Base-by-base conservation (phyloP, 2,113 vertebrate species). In the Caracal caracal region DNA sequence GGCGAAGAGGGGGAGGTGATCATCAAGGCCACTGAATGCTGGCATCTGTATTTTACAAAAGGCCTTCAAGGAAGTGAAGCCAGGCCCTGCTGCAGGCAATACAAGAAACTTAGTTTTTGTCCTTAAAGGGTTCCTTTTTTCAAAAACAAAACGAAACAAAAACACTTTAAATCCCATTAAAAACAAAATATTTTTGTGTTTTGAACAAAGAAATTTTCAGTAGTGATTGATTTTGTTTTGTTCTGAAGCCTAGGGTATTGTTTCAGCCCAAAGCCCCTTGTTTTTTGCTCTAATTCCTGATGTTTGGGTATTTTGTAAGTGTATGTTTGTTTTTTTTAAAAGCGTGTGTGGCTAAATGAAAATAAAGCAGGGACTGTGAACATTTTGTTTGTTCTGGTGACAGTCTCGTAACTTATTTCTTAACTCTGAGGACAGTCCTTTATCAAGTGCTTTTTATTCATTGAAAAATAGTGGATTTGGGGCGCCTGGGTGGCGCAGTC, bases 301-400 rank as follows among this genome's bases (percentile, higher is more conserved):
- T 92, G 33, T 92, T 86, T 95, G 71, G 76, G 65, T 75, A 47
- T 96, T 96, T 96, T 97, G 82, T 70, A 47, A 75, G 82, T 37
- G 49, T 80, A 16, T 96, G 85, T 61, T 35, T 93, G 17, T 70
- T 81, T 84, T 95, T 96, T 97, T 90, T 53, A 4, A 70, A 94
- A 86, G 88, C 0, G 10, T 61, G 85, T 96, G 90, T 89, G 93
- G 83, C 51, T 92, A 97, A 85, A 71, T 92, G 89, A 75, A 94
- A 98, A 97, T 98, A 97, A 97, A 97, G 59, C 15, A 89, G 95
- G 95, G 93, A 81, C 93, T 93, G 65, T 94, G 94, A 95, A 71
- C 40, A 24, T 53, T 40, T 47, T 73, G 59, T 79, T 49, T 76
- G 20, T 71, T 83, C 47, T 84, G 17, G 79, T 88, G 51, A 71